A percentile compares a stretch with the other conserved stretches of the same genome.
Evolutionary conservation across 2,888 invertebrate genomes (phyloP).

Genomic region (Andrena hattorfiana): DNA sequence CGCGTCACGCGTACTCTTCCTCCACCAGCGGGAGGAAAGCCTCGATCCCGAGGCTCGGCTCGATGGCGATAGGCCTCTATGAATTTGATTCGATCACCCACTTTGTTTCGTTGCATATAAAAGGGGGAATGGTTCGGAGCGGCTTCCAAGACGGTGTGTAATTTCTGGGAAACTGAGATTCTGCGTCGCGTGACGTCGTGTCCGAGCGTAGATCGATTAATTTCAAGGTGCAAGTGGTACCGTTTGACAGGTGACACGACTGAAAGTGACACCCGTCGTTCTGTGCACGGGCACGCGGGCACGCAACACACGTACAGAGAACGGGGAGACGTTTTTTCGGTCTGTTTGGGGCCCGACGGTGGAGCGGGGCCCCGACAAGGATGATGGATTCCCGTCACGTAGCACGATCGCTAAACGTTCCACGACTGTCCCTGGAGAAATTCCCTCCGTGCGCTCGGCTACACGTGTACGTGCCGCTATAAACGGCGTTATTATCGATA

Average conservation of each 20-base stretch:
- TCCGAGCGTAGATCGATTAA: slow-evolving; percentile 55
- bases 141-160: background rate
- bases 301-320: slow-evolving; percentile 32
- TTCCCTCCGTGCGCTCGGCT: slow-evolving; percentile 21
- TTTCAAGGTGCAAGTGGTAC: slow-evolving; percentile 45
- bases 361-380: slow-evolving; percentile 47
- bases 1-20: slow-evolving; percentile 53
- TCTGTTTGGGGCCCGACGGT: slow-evolving; percentile 50
- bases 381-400: slow-evolving; percentile 72
- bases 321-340: slow-evolving; percentile 45
- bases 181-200: slow-evolving; percentile 43
- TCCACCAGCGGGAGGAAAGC: background rate
- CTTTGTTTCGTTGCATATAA: background rate
- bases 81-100: slow-evolving; percentile 2
- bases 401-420: slow-evolving; percentile 46
- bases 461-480: slow-evolving; percentile 37
- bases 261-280: slow-evolving; percentile 70
- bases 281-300: slow-evolving; percentile 42
- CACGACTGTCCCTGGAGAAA: slow-evolving; percentile 37
- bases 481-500: slow-evolving; percentile 59
- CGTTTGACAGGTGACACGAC: slow-evolving; percentile 72
- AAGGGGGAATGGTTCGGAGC: too few species aligned
- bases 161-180: slow-evolving; percentile 36
- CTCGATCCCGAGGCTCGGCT: background rate
- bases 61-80: background rate